Base-by-base conservation (phyloP, 1,140 invertebrate genomes). In the Pachypsylla venusta region DNA sequence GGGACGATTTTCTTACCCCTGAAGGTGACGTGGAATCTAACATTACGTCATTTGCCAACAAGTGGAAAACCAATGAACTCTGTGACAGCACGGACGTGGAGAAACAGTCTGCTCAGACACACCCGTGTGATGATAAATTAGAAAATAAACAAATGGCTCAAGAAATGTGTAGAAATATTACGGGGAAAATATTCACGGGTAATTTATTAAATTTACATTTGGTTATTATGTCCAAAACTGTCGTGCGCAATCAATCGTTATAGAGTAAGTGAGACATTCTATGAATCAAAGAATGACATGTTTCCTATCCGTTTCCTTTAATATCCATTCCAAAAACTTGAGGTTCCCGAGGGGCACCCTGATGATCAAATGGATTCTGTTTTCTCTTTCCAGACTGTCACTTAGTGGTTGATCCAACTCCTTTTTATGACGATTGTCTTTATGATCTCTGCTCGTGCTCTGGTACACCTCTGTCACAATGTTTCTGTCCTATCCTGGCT, bases 391-490 rank as follows among this genome's bases (percentile, higher is more conserved):
- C 70, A 84, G 86, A 76, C n/a, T 93, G 89, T 61, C 85, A 87
- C 66, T 79, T 79, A 73, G 73, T 80, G 63, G 85, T 92, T 12
- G 87, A 91, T 68, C 83, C 86, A 1, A 78, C 82, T 35, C 72
- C 79, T 13, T 91, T 79, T 71, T 85, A 89, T 70, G 77, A 83
- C 62, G 79, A 88, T 68, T 94, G 91, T 69, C 66, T 89, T 60
- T 90, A 85, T 70, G 91, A 93, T 68, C 80, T 92, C 70, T 94
- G 90, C 67, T 80, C 85, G 13, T 93, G 89, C 70, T 77, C 81
- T 55, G 59, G 56, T 7, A 60, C 59, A 20, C 66, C 70, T 30
- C 55, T 59, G 25, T 72, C 73, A 22, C 78, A 74, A 54, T 93
- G 89, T 67, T 74, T 91, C 53, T 93, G 90, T 69, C 84, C 89